Evolutionary conservation across 1,140 invertebrate genomes (phyloP).

Genomic region (Drosophila trapezifrons): DNA sequence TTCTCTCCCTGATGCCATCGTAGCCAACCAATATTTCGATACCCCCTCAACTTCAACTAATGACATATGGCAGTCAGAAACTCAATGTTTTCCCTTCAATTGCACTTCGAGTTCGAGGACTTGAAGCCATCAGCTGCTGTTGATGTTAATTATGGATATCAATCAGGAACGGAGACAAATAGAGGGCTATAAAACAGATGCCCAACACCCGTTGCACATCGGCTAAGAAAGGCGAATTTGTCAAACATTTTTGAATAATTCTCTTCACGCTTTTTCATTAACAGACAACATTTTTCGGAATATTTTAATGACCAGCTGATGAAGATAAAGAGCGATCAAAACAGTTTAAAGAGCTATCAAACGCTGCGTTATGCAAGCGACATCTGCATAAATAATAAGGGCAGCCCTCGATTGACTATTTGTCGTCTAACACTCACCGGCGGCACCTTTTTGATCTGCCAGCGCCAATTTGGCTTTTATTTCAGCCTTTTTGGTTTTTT

Average conservation of each 20-base stretch:
- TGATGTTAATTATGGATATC: slow-evolving; percentile 45
- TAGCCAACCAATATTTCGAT: neutral
- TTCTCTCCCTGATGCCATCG: neutral
- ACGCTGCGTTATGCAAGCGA: slow-evolving; percentile 41
- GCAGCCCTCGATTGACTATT: slow-evolving; percentile 51
- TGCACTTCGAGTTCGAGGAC: slow-evolving; percentile 15
- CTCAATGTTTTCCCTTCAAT: slow-evolving; percentile 20
- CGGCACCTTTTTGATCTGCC: slow-evolving; percentile 49
- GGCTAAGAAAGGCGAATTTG: slow-evolving; percentile 22
- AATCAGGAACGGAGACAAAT: slow-evolving; percentile 45
- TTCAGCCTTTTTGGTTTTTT: slow-evolving; percentile 20
- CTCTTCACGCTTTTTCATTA: slow-evolving; percentile 58
- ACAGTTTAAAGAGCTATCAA: slow-evolving; percentile 57
- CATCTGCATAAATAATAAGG: slow-evolving; percentile 57
- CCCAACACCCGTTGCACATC: slow-evolving; percentile 45
- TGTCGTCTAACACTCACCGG: slow-evolving; percentile 56
- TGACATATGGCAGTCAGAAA: slow-evolving; percentile 14
- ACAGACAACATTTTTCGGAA: slow-evolving; percentile 20
- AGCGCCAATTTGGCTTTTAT: slow-evolving; percentile 55
- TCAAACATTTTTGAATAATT: slow-evolving; percentile 52
- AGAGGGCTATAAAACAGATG: slow-evolving; percentile 36
- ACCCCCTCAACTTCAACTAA: neutral
- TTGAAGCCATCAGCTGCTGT: slow-evolving; percentile 6
- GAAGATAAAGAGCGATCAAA: slow-evolving; percentile 55
- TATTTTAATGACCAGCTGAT: slow-evolving; percentile 21